These are phyloP conservation scores for Parazoanthus swiftii DNA, from an alignment of 92 coral and sea anemone species.

Conservation along the genomic window DNA sequence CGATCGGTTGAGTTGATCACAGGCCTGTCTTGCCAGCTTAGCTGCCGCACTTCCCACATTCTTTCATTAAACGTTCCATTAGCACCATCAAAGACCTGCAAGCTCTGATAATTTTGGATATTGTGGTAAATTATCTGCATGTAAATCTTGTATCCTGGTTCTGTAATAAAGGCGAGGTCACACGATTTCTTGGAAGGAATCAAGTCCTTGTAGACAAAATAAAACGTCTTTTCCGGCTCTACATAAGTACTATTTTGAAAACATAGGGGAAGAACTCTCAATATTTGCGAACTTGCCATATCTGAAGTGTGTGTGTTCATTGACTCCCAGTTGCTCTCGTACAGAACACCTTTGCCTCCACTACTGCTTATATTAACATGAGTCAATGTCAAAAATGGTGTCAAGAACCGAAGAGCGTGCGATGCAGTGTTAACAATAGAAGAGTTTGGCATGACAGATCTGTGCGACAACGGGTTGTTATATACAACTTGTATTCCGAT, in stretches of 20 bases:
- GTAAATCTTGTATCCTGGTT: conserved; percentile 47
- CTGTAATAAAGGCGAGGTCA: conserved; percentile 47
- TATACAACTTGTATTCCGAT: conserved; percentile 52
- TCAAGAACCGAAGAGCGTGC: conserved; percentile 42
- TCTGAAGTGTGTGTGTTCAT: conserved; percentile 28
- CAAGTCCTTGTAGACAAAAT: conserved; percentile 21
- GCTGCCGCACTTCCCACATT: conserved; percentile 39
- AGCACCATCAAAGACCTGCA: conserved; percentile 44
- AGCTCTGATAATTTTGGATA: conserved; percentile 1
- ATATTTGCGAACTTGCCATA: conserved; percentile 47
- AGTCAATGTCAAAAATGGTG: conserved; percentile 50
- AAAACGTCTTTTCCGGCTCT: conserved; percentile 21
- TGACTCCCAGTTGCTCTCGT: conserved; percentile 35
- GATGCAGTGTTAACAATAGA: conserved; percentile 44
- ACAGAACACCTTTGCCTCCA: conserved; percentile 45
- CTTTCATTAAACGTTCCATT: conserved; percentile 5
- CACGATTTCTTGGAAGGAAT: conserved; percentile 23
- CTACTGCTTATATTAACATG: conserved; percentile 47
- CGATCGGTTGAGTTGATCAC: conserved; percentile 45
- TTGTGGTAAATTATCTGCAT: conserved; percentile 45
- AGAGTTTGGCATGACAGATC: conserved; percentile 52
- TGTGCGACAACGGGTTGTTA: conserved; percentile 29
- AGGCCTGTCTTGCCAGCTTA: conserved; percentile 38
- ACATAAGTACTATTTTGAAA: conserved; percentile 42
- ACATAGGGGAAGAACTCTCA: conserved; percentile 39